phyloP scores from a whole-genome alignment of 2,888 invertebrate species.

The Aphodius granarius region DNA sequence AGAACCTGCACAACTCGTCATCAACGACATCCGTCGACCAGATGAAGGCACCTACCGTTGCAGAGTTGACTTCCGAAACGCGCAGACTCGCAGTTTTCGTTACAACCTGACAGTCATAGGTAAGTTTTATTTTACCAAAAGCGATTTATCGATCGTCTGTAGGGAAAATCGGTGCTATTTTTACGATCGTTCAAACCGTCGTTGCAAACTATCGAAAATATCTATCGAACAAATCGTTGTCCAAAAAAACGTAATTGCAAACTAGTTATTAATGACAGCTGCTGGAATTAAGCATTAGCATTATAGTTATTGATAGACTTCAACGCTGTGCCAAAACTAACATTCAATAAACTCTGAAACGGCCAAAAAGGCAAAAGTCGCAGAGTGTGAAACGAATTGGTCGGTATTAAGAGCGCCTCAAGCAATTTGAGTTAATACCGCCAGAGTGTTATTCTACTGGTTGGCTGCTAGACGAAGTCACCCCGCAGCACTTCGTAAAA shows the following conservation, averaged over 20 bases:
- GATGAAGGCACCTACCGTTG: slow-evolving; percentile 91
- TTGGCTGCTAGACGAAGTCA: background rate
- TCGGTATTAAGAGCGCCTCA: background rate
- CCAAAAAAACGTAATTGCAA: too few relatives aligned
- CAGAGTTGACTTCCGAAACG: slow-evolving; percentile 86
- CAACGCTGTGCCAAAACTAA: background rate
- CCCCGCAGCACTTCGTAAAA: background rate
- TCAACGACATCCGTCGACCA: slow-evolving; percentile 80
- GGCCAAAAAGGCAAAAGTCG: background rate
- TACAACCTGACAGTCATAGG: slow-evolving; percentile 90
- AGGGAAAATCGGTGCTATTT: too few relatives aligned
- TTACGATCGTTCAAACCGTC: too few relatives aligned
- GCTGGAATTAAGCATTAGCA: too few relatives aligned
- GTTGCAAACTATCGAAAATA: too few relatives aligned
- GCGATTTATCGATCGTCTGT: too few relatives aligned
- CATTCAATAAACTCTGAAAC: background rate
- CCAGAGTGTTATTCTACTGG: background rate
- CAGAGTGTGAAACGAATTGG: background rate
- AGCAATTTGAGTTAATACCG: background rate
- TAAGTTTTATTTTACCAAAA: slow-evolving; percentile 60
- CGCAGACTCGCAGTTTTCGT: slow-evolving; percentile 85
- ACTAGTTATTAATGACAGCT: too few relatives aligned
- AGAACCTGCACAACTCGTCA: slow-evolving; percentile 78
- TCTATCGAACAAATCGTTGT: too few relatives aligned
- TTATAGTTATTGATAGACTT: too few relatives aligned